Base-by-base conservation (phyloP, 2,797 vertebrate species). In the Urophycis tenuis region DNA sequence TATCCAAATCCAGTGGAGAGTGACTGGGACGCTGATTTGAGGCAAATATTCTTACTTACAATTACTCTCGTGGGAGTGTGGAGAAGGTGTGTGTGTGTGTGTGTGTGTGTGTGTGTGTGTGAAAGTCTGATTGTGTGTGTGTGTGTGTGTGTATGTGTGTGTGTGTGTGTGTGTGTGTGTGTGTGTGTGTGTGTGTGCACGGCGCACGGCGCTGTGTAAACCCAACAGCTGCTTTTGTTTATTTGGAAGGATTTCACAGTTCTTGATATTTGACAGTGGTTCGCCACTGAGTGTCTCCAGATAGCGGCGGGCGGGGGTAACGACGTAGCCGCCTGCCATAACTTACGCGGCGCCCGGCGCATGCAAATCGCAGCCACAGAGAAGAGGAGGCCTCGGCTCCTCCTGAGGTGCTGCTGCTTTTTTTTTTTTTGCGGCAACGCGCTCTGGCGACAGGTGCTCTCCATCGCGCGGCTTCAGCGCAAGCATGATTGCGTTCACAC, bases 171-270 rank as follows among this genome's bases (percentile, higher is more conserved):
- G 45, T 5, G 19, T 9, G 53, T 60, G 10, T 67, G 25, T 8
- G 14, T 3, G 11, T 67, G 60, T 64, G 53, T 29, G 53, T 67
- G 60, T 25, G 45, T 22, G 45, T 22, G 10, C 29, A 5, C 25
- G 7, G 60, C 29, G 2, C 0, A n/a, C 7, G 25, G 60, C 10
- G 22, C 88, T 84, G 89, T 91, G 87, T 89, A 90, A 92, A 92
- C 89, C 89, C 85, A 85, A 86, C 87, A 89, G 82, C 83, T 84
- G 85, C 81, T 79, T 87, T 84, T 87, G 81, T 85, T 90, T 91
- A 90, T 87, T 89, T 88, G 75, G 78, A 88, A 77, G 87, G 88
- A 91, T 91, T 93, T 90, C 83, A 88, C 85, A 89, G 87, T 87
- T 85, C 81, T 84, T 82, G 84, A 86, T 87, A 85, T 88, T 87